These are phyloP conservation scores for Pangasius krempfi DNA, from an alignment of 2,797 vertebrate species.

Conservation along the genomic window DNA sequence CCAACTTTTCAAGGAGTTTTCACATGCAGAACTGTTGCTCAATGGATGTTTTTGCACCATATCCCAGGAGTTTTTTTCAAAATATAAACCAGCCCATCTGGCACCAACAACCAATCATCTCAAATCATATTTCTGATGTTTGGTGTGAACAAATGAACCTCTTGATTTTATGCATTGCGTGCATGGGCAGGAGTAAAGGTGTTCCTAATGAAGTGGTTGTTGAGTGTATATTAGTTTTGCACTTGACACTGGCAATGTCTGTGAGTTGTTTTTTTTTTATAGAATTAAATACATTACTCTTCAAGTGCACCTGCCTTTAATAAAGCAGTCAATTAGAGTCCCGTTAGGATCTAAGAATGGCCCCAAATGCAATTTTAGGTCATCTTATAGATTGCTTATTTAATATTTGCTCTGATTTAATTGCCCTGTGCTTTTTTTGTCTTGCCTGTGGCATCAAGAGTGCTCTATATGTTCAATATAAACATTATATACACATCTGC, in stretches of 20 bases:
- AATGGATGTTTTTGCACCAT: not conserved
- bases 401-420: conserved; percentile 24
- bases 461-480: not conserved
- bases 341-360: not conserved
- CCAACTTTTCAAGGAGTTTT: not conserved
- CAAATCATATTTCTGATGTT: not conserved
- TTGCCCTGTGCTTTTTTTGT: not conserved
- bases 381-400: conserved; percentile 10
- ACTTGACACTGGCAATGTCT: not conserved
- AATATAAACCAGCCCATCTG: not conserved
- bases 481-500: not conserved
- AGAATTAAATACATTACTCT: conserved; percentile 14
- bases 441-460: not conserved
- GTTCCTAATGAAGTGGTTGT: conserved; percentile 5
- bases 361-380: conserved; percentile 8
- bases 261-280: not conserved
- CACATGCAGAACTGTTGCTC: not conserved
- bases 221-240: conserved; percentile 23
- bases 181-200: not conserved
- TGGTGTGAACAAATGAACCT: not conserved
- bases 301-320: conserved; percentile 14
- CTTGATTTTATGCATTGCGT: not conserved
- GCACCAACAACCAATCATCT: not conserved
- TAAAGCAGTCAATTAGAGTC: conserved; percentile 18
- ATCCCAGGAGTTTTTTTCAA: not conserved